Conservation (phyloP, 2,113 vertebrate species). For the Penelope pileata region DNA sequence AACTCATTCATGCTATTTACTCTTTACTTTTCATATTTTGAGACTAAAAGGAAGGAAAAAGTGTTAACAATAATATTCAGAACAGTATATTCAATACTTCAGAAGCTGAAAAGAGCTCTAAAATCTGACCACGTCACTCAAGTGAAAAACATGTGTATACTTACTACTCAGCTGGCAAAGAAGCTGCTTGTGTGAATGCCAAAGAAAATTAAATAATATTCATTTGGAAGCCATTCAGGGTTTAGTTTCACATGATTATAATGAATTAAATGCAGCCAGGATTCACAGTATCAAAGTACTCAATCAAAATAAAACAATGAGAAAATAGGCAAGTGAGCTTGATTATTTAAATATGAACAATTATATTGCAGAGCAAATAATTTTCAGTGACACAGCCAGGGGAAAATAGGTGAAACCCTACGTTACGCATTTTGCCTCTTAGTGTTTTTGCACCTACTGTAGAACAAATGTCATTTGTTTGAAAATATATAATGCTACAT, state of each 20-base stretch:
- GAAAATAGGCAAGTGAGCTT: neutral
- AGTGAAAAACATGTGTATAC: neutral
- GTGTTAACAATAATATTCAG: neutral
- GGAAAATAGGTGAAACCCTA: neutral
- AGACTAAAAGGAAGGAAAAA: neutral
- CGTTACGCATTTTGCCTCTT: neutral
- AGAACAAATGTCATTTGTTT: neutral
- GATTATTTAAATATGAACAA: constrained; percentile 42
- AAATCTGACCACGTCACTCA: neutral
- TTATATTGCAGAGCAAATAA: constrained; percentile 1
- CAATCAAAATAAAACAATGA: constrained; percentile 37
- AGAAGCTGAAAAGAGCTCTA: neutral
- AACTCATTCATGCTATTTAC: neutral
- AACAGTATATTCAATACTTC: neutral
- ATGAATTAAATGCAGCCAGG: constrained; percentile 40
- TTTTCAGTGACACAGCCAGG: neutral
- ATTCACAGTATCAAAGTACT: constrained; percentile 15
- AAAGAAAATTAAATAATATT: constrained; percentile 56
- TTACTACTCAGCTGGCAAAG: constrained; percentile 44
- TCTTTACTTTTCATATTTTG: neutral
- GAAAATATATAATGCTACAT: neutral
- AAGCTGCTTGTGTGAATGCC: neutral
- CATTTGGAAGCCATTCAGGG: constrained; percentile 30
- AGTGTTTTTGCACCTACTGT: neutral
- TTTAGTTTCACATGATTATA: constrained; percentile 40